A percentile compares a stretch with the other conserved stretches of the same genome.
Evolutionary conservation across 2,797 vertebrate species (phyloP).

Genomic region (Pseudomugil gertrudae): DNA sequence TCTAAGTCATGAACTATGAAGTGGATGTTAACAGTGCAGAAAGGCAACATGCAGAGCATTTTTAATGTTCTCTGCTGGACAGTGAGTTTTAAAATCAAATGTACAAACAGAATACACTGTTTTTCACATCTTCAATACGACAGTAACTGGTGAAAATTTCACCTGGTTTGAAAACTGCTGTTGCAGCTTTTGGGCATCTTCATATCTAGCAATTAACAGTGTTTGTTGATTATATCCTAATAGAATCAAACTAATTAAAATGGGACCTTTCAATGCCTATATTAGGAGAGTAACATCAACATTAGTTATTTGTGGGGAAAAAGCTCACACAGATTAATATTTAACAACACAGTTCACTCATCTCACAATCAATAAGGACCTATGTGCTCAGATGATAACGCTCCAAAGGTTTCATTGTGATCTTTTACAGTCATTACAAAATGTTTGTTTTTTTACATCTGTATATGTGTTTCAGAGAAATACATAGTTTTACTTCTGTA

Average conservation of each 20-base stretch:
- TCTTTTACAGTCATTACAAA: not conserved
- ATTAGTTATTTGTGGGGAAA: not conserved
- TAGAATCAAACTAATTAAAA: not conserved
- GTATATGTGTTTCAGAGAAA: not conserved
- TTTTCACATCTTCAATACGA: not conserved
- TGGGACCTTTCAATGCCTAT: not conserved
- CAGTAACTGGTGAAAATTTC: not conserved
- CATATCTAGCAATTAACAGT: not conserved
- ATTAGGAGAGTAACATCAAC: not conserved
- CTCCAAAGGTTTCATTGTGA: not conserved
- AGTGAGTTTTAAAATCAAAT: not conserved
- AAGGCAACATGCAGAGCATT: not conserved
- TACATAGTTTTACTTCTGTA: conserved; percentile 55
- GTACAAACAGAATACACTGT: not conserved
- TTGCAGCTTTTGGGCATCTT: not conserved
- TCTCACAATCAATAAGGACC: not conserved
- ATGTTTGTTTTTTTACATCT: not conserved
- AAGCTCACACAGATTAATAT: not conserved
- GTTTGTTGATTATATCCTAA: not conserved
- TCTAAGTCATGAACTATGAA: not conserved
- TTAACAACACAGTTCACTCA: not conserved
- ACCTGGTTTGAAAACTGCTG: not conserved
- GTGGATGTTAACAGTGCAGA: not conserved
- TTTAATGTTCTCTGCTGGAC: not conserved
- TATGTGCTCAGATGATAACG: not conserved